phyloP scores from a whole-genome alignment of 2,888 invertebrate genomes.

The Hetaerina titia region DNA sequence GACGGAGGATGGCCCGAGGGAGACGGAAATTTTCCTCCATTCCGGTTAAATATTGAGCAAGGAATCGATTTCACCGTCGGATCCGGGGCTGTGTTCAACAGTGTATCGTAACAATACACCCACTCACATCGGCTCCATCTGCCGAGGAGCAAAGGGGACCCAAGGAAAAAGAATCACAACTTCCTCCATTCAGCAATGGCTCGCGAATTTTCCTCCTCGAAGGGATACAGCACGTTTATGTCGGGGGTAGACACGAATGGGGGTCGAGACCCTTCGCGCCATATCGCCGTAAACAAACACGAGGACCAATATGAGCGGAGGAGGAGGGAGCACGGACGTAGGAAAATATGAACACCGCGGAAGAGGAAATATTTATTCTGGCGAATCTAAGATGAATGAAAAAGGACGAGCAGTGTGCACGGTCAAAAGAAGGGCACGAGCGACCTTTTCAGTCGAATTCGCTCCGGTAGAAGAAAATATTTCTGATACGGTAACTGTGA shows the following conservation, averaged over 20 bases:
- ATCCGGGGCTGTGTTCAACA: background rate
- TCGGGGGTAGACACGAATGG: background rate
- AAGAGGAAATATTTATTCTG: background rate
- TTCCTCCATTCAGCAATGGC: background rate
- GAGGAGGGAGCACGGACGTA: background rate
- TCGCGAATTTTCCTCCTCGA: background rate
- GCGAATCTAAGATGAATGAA: background rate
- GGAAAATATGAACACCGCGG: background rate
- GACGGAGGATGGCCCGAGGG: background rate
- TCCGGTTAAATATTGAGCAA: background rate
- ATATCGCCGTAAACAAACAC: background rate
- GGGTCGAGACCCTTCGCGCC: background rate
- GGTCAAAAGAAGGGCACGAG: no score
- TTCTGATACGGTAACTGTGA: no score
- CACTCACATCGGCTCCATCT: background rate
- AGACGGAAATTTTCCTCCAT: background rate
- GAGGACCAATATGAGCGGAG: background rate
- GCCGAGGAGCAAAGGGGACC: background rate
- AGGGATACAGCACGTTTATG: background rate
- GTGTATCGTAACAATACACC: background rate
- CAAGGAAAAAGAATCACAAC: background rate
- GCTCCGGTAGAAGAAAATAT: no score
- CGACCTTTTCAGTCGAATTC: no score
- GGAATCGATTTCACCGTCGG: background rate
- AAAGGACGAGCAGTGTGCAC: background rate